These are phyloP conservation scores for Puntigrus tetrazona DNA, from an alignment of 2,113 vertebrate species.

Conservation along the genomic window DNA sequence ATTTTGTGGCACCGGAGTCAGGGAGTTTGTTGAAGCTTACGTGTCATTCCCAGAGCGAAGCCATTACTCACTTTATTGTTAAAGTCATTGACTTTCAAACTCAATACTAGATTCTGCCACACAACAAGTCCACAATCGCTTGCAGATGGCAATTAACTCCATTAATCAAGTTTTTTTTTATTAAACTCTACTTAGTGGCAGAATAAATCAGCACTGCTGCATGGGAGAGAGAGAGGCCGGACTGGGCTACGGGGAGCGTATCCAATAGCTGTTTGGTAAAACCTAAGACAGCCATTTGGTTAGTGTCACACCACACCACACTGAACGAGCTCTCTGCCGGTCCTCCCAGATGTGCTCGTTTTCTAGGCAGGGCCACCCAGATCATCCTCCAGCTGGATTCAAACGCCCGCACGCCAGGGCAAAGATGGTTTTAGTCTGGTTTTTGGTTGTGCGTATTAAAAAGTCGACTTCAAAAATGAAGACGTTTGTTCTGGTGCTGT, in stretches of 20 bases:
- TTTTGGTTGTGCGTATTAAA: background rate
- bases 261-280: constrained; percentile 24
- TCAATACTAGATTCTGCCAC: constrained; percentile 49
- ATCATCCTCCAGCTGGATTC: background rate
- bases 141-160: constrained; percentile 55
- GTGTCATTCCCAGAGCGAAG: constrained; percentile 36
- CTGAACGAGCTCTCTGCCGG: constrained; percentile 18
- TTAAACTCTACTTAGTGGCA: constrained; percentile 45
- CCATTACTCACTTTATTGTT: constrained; percentile 55
- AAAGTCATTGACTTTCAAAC: constrained; percentile 53
- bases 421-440: background rate
- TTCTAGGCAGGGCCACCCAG: constrained; percentile 22
- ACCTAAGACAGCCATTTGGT: constrained; percentile 42
- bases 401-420: background rate
- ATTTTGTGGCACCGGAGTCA: constrained; percentile 32
- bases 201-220: constrained; percentile 48
- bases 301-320: constrained; percentile 50
- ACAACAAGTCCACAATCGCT: constrained; percentile 50
- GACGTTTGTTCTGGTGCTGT: background rate
- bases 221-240: constrained; percentile 24
- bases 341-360: constrained; percentile 37
- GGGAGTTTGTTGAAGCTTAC: constrained; percentile 15
- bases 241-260: background rate
- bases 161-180: constrained; percentile 56
- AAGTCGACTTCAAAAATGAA: constrained; percentile 1